Base-by-base conservation (phyloP, 2,113 vertebrate species). In the Apaloderma vittatum region DNA sequence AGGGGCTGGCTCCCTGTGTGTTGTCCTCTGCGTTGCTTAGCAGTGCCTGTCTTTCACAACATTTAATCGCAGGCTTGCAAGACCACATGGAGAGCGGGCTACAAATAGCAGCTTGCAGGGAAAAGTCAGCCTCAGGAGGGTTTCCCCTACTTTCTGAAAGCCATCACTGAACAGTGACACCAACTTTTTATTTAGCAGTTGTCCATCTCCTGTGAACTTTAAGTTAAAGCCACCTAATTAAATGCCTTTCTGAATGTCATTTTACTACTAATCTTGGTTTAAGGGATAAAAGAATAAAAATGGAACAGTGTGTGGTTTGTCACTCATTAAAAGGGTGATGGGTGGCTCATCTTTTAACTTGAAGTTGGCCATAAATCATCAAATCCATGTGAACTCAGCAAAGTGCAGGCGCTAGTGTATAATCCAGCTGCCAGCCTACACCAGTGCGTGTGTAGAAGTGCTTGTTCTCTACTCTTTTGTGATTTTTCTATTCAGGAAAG, bases 1-100 rank as follows among this genome's bases (percentile, higher is more conserved):
- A 46, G 61, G 46, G 24, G 45, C 90, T 83, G 82, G 29, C 52
- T 96, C 57, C 23, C 61, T 61, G n/a, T 54, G 36, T 92, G 70
- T 86, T 83, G 73, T 51, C 48, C 70, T 81, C 80, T 51, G 27
- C 0, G 72, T 81, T 90, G 95, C 91, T 94, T 93, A 94, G 91
- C 82, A 27, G 80, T 84, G 87, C n/a, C 15, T 49, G 63, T 52
- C 57, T 86, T 85, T 75, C 32, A 27, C 81, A 78, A 78, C 15
- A 30, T 62, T 94, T 55, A 75, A 59, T 87, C 11, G 21, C 26
- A 84, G 90, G 34, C 27, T 75, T 66, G 58, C 68, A 63, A 62
- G 77, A 74, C 81, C 55, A 13, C 3, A 29, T 37, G 90, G 63
- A 89, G 75, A 66, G 45, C 3, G 2, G 45, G 40, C 70, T 88